Evolutionary conservation across 2,888 invertebrate genomes (phyloP).

Genomic region (Eristalis arbustorum): DNA sequence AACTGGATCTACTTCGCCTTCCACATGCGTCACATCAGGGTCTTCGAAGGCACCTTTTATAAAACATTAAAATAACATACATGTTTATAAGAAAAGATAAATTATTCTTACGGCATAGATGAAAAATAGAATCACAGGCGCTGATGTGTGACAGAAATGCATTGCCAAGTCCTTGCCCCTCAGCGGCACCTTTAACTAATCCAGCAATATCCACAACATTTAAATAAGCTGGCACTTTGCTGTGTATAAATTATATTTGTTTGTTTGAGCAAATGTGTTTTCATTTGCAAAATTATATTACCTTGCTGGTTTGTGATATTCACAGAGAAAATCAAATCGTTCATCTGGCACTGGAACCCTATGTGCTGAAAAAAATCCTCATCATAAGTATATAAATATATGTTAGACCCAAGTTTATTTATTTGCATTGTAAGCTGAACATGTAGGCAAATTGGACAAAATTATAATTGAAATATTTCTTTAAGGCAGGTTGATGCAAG

Average conservation of each 20-base stretch:
- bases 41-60: slow-evolving; percentile 96
- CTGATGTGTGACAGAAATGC: slow-evolving; percentile 99
- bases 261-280: background rate
- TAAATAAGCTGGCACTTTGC: slow-evolving; percentile 98
- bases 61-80: background rate
- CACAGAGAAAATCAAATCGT: slow-evolving; percentile 94
- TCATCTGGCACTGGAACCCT: slow-evolving; percentile 98
- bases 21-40: slow-evolving; percentile 98
- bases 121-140: slow-evolving; percentile 99
- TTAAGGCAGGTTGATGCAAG: background rate
- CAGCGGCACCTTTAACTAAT: slow-evolving; percentile 97
- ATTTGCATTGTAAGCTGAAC: background rate
- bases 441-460: background rate
- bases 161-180: slow-evolving; percentile 98
- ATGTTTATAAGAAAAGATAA: background rate
- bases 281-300: slow-evolving; percentile 79
- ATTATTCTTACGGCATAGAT: slow-evolving; percentile 92
- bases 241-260: slow-evolving; percentile 77
- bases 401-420: background rate
- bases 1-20: slow-evolving; percentile 98
- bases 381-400: slow-evolving; percentile 12
- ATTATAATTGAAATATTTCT: background rate
- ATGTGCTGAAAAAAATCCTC: slow-evolving; percentile 82
- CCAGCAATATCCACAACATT: slow-evolving; percentile 99
- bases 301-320: slow-evolving; percentile 97